Evolutionary conservation across 2,113 vertebrate genomes (phyloP).

Genomic region (Clinocottus analis): DNA sequence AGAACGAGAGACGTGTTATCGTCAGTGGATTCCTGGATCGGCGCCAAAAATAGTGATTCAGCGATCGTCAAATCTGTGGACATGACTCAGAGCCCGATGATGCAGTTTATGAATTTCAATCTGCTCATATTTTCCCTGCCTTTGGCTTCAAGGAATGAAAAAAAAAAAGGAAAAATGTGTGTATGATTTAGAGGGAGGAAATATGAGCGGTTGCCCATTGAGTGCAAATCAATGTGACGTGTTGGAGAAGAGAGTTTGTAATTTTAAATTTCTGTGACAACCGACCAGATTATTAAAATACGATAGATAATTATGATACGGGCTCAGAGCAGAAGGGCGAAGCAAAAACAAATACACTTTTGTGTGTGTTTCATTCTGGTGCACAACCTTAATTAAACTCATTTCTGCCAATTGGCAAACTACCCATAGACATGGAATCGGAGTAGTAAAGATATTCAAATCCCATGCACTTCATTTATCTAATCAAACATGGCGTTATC

Average conservation of each 20-base stretch:
- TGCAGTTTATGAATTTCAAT: constrained; percentile 5
- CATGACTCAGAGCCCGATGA: constrained; percentile 19
- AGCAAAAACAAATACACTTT: not conserved
- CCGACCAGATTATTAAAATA: not conserved
- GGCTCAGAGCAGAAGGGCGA: not conserved
- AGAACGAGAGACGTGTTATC: not conserved
- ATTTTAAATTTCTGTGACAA: not conserved
- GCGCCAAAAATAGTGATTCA: not conserved
- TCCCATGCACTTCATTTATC: not conserved
- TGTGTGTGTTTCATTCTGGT: too few species aligned
- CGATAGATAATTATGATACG: not conserved
- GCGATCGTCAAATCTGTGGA: not conserved
- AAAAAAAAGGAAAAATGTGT: not conserved
- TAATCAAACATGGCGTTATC: not conserved
- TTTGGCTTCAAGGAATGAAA: not conserved
- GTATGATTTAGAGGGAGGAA: not conserved
- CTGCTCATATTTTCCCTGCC: not conserved
- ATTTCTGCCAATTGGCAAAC: too few species aligned
- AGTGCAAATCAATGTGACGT: not conserved
- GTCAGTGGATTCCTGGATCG: not conserved
- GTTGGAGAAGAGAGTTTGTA: not conserved
- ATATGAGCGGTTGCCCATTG: constrained; percentile 8
- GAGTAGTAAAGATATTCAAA: not conserved
- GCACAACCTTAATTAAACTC: too few species aligned
- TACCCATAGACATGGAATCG: not conserved